Conservation (phyloP, 2,888 invertebrate species). For the Hypomecis atomaria region DNA sequence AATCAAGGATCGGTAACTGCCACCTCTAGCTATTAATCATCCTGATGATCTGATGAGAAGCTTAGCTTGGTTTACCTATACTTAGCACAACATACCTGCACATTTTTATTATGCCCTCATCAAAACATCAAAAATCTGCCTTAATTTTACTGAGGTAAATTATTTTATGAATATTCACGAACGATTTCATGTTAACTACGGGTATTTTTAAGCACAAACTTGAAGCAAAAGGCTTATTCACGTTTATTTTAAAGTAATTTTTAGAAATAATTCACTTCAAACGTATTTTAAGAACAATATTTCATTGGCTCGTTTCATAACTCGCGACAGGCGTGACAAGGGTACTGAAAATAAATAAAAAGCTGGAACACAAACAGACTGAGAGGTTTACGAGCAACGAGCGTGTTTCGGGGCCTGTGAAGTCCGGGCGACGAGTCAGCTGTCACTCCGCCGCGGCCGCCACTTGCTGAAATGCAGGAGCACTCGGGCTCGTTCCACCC, state of each 20-base stretch:
- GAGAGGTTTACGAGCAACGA: conserved; percentile 25
- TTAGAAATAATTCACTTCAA: background rate
- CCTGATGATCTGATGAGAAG: conserved; percentile 59
- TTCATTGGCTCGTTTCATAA: conserved; percentile 30
- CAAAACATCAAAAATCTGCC: too few species aligned
- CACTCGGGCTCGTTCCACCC: background rate
- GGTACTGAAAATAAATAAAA: conserved; percentile 38
- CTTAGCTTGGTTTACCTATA: conserved; percentile 32
- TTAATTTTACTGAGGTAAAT: too few species aligned
- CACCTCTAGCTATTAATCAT: conserved; percentile 67
- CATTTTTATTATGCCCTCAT: too few species aligned
- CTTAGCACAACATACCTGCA: background rate
- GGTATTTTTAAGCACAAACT: too few species aligned
- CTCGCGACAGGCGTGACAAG: conserved; percentile 31
- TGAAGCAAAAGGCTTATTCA: too few species aligned
- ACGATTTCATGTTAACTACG: too few species aligned
- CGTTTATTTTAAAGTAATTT: too few species aligned
- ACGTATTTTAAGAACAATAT: conserved; percentile 16
- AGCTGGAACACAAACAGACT: conserved; percentile 33
- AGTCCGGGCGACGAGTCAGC: conserved; percentile 11
- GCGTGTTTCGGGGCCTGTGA: conserved; percentile 30
- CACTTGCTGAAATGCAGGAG: conserved; percentile 14
- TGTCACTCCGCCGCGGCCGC: conserved; percentile 16
- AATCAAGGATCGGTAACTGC: conserved; percentile 62
- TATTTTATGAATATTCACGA: too few species aligned